These are phyloP conservation scores for Baronia brevicornis DNA, from an alignment of 2,888 invertebrate species.

Conservation along the genomic window DNA sequence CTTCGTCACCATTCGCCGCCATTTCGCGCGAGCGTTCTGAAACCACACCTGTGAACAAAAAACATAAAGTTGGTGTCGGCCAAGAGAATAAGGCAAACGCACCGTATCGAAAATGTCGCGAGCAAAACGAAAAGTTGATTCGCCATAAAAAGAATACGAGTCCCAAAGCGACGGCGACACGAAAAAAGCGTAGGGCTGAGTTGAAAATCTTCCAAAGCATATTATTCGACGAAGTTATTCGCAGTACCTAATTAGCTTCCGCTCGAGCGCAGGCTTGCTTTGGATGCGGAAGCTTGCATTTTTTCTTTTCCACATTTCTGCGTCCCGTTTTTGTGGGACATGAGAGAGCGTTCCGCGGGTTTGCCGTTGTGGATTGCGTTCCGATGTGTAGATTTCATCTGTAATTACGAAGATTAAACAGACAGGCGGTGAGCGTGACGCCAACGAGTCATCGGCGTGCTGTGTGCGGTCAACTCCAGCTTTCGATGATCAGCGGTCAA, in stretches of 20 bases:
- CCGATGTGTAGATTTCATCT: constrained; percentile 50
- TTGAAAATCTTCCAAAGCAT: constrained; percentile 26
- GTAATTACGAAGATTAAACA: constrained; percentile 49
- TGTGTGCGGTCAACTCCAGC: constrained; percentile 6
- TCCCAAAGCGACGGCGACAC: constrained; percentile 30
- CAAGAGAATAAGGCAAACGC: constrained; percentile 31
- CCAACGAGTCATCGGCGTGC: constrained; percentile 18
- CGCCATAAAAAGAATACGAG: constrained; percentile 34
- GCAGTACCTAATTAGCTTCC: constrained; percentile 28
- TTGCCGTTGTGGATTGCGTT: constrained; percentile 39
- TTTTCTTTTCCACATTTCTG: constrained; percentile 32
- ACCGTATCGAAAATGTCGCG: constrained; percentile 33
- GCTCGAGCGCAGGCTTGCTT: constrained; percentile 19
- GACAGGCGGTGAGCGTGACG: constrained; percentile 35
- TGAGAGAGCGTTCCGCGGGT: constrained; percentile 44
- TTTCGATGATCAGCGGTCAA: neutral
- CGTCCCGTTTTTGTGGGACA: constrained; percentile 35
- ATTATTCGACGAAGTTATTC: constrained; percentile 22
- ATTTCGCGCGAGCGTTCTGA: constrained; percentile 95
- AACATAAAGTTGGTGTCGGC: constrained; percentile 34
- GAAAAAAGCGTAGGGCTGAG: constrained; percentile 23
- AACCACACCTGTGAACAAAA: constrained; percentile 91
- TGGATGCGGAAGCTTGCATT: constrained; percentile 38
- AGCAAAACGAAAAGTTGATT: constrained; percentile 38
- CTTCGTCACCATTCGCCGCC: constrained; percentile 90